Evolutionary conservation across 2,113 vertebrate genomes (phyloP).

Genomic region (Uria lomvia): DNA sequence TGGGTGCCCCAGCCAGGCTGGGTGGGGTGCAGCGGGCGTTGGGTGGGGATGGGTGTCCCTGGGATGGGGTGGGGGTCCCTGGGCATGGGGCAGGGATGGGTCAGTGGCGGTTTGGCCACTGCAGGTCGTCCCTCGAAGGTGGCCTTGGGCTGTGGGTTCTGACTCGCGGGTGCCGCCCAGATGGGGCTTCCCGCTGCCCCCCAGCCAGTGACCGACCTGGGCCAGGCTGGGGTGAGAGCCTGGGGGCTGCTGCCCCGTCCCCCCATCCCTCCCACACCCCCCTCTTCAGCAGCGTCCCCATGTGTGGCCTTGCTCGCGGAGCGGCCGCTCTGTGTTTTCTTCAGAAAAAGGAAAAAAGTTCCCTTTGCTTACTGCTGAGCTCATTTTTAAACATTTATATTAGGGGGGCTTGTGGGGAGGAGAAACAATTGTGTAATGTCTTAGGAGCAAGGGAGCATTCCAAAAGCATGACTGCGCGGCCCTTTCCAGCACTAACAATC

Average conservation of each 20-base stretch:
- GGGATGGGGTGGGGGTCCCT: background rate
- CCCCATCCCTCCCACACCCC: background rate
- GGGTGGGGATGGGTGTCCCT: background rate
- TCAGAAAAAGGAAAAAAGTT: conserved; percentile 12
- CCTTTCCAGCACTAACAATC: background rate
- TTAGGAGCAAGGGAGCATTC: conserved; percentile 57
- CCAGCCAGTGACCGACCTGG: background rate
- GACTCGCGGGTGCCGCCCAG: rapidly evolving
- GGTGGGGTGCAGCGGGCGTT: background rate
- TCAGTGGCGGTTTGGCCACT: background rate
- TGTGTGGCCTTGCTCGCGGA: rapidly evolving
- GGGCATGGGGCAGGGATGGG: background rate
- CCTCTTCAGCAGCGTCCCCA: rapidly evolving
- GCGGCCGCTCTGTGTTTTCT: background rate
- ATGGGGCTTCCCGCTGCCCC: background rate
- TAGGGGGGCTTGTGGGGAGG: conserved; percentile 13
- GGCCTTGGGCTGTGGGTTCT: background rate
- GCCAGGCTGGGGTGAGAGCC: background rate
- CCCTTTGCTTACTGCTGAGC: conserved; percentile 15
- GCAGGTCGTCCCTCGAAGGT: background rate
- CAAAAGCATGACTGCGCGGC: conserved; percentile 53
- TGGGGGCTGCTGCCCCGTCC: background rate
- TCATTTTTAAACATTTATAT: conserved; percentile 32
- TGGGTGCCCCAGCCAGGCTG: background rate
- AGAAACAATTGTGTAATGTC: conserved; percentile 54